Percentiles rank a stretch among this genome's conserved stretches.
Conservation (phyloP, 2,797 vertebrate species). For the Dicrostonyx torquatus region DNA sequence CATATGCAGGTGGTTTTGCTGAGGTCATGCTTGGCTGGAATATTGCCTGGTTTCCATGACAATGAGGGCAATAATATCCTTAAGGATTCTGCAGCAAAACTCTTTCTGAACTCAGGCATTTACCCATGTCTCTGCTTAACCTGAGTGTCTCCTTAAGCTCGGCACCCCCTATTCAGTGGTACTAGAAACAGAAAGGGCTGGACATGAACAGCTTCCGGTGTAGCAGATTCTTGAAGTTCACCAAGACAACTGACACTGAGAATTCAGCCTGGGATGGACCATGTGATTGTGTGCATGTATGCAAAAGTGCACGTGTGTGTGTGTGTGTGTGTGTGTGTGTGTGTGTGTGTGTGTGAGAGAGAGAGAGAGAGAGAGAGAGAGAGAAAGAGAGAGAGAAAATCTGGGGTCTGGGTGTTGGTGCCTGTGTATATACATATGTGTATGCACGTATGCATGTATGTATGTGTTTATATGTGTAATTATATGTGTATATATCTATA, state of each 20-base stretch:
- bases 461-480: neutral
- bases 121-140: neutral
- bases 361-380: neutral
- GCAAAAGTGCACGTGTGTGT: too few species aligned
- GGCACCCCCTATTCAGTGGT: neutral
- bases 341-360: neutral
- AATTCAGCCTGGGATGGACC: neutral
- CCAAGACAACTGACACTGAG: neutral
- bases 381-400: neutral
- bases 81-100: neutral
- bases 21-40: neutral
- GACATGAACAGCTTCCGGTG: neutral
- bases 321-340: neutral
- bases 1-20: neutral
- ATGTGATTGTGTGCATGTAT: neutral
- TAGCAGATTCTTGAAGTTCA: neutral
- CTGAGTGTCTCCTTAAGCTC: neutral
- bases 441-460: neutral
- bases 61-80: neutral
- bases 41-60: neutral
- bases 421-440: neutral
- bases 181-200: neutral
- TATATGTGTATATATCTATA: neutral
- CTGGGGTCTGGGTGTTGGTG: neutral
- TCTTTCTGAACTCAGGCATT: neutral